Conservation (phyloP, 2,888 invertebrate genomes). For the Drosophila atripex region DNA sequence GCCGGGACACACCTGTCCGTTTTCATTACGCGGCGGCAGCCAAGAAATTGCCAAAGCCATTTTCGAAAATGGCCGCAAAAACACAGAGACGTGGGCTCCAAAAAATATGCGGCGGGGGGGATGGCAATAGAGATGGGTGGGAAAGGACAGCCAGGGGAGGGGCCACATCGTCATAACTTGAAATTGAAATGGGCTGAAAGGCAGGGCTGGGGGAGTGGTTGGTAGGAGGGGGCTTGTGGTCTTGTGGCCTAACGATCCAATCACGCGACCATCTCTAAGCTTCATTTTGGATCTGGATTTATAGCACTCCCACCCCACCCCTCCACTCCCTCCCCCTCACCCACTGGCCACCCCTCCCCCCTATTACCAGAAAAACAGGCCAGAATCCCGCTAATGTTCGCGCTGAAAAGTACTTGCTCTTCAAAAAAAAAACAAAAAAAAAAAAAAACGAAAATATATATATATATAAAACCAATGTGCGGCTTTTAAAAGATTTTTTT, state of each 20-base stretch:
- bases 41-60: slow-evolving; percentile 61
- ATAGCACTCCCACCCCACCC: slow-evolving; percentile 48
- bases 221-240: background rate
- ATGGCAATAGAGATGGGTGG: too few species aligned
- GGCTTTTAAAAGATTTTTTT: background rate
- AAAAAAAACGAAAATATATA: background rate
- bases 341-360: background rate
- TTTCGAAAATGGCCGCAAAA: slow-evolving; percentile 46
- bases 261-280: slow-evolving; percentile 54
- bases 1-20: slow-evolving; percentile 61
- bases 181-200: slow-evolving; percentile 64
- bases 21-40: slow-evolving; percentile 55
- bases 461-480: background rate
- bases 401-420: slow-evolving; percentile 53
- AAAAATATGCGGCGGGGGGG: background rate
- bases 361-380: slow-evolving; percentile 1
- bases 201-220: slow-evolving; percentile 3
- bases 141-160: background rate
- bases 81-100: background rate
- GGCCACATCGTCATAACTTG: slow-evolving; percentile 57
- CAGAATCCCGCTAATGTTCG: slow-evolving; percentile 68
- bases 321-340: too few species aligned
- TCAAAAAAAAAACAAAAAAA: slow-evolving; percentile 4
- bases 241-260: slow-evolving; percentile 59
- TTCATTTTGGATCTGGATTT: slow-evolving; percentile 71